phyloP scores from a whole-genome alignment of 2,113 vertebrate species.

The Callopanchax toddi region DNA sequence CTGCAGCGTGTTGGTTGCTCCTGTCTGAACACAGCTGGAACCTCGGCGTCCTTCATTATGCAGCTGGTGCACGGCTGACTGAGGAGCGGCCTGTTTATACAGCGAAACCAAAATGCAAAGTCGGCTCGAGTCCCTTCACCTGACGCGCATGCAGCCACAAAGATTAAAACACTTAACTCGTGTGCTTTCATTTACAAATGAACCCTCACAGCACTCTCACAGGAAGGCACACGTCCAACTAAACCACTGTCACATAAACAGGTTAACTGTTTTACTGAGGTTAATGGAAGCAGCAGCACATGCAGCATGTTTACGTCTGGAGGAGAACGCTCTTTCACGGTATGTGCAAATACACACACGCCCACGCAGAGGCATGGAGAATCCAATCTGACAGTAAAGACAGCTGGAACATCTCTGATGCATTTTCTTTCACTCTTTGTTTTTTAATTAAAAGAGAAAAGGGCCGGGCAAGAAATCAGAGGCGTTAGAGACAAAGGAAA shows the following conservation, averaged over 20 bases:
- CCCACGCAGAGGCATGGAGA: background rate
- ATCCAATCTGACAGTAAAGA: conserved; percentile 29
- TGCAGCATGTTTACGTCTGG: conserved; percentile 16
- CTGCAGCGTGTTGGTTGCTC: conserved; percentile 46
- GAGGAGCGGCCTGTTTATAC: conserved; percentile 75
- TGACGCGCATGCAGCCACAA: background rate
- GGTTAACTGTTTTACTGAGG: conserved; percentile 24
- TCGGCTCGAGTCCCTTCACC: conserved; percentile 45
- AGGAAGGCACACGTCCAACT: conserved; percentile 2
- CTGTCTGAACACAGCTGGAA: conserved; percentile 60
- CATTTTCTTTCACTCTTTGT: conserved; percentile 39
- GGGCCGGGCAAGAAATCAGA: background rate
- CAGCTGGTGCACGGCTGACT: conserved; percentile 69
- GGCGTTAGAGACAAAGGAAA: background rate
- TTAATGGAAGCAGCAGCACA: conserved; percentile 7
- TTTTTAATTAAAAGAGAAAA: conserved; percentile 51
- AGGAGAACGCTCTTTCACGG: background rate
- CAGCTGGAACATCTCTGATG: conserved; percentile 33
- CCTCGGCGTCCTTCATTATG: conserved; percentile 76
- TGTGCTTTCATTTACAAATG: conserved; percentile 34
- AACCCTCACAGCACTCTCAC: background rate
- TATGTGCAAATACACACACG: conserved; percentile 9
- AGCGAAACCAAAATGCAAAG: conserved; percentile 64
- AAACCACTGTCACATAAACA: background rate
- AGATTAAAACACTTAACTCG: conserved; percentile 12